Conservation (phyloP, 1,140 invertebrate species). For the Caenorhabditis inopinata region DNA sequence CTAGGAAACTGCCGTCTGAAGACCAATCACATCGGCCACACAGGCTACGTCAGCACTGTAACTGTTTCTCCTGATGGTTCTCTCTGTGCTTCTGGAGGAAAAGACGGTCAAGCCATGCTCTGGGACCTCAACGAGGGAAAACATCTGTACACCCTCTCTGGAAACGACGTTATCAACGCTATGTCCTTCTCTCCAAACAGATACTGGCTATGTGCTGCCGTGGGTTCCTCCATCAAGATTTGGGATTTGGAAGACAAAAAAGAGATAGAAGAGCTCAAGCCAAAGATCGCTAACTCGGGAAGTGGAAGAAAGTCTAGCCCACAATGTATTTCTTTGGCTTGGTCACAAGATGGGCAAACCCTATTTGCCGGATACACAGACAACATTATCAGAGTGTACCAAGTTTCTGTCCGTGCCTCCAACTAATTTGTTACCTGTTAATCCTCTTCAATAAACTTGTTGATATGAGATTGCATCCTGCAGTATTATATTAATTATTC, state of each 20-base stretch:
- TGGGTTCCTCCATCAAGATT: slow-evolving; percentile 91
- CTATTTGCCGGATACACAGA: slow-evolving; percentile 98
- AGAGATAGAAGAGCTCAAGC: slow-evolving; percentile 95
- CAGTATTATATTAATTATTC: background rate
- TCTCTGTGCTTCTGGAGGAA: slow-evolving; percentile 90
- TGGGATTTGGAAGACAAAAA: slow-evolving; percentile 99
- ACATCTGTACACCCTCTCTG: slow-evolving; percentile 95
- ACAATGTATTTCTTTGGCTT: slow-evolving; percentile 93
- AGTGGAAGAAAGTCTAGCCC: slow-evolving; percentile 73
- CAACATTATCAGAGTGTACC: slow-evolving; percentile 96
- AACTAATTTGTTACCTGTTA: slow-evolving; percentile 34
- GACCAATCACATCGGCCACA: slow-evolving; percentile 95
- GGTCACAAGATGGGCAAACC: slow-evolving; percentile 98
- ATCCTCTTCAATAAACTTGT: slow-evolving; percentile 27
- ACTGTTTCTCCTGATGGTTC: slow-evolving; percentile 99
- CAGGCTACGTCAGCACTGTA: slow-evolving; percentile 94
- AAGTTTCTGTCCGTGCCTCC: slow-evolving; percentile 72
- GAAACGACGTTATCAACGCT: slow-evolving; percentile 96
- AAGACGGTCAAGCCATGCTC: slow-evolving; percentile 97
- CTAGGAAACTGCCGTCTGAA: slow-evolving; percentile 97
- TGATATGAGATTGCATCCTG: background rate
- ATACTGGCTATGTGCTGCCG: slow-evolving; percentile 99
- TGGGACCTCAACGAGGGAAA: slow-evolving; percentile 99
- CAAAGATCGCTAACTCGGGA: slow-evolving; percentile 77
- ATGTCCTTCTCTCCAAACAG: slow-evolving; percentile 98